Percentiles rank a stretch among this genome's conserved stretches.
Conservation (phyloP, 2,797 vertebrate genomes). For the Paedocypris micromegethes region DNA sequence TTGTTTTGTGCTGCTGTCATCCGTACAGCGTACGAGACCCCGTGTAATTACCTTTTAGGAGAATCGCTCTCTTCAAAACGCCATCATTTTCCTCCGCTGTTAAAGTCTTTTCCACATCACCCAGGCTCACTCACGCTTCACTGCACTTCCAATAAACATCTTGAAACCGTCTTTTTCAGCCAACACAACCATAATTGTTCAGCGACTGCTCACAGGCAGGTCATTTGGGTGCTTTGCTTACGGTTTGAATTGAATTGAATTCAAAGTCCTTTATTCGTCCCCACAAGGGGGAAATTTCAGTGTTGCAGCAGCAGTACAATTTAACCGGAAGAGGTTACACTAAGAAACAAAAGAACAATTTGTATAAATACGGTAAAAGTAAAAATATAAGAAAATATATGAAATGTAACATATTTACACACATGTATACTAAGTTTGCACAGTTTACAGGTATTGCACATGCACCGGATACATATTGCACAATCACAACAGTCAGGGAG, state of each 20-base stretch:
- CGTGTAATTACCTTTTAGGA: conserved; percentile 52
- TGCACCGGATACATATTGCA: no score
- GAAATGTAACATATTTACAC: no score
- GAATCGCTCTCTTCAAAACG: conserved; percentile 31
- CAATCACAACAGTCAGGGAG: no score
- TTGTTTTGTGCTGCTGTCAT: conserved; percentile 56
- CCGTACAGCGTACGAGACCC: conserved; percentile 40
- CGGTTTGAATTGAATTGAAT: conserved; percentile 10
- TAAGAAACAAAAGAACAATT: no score
- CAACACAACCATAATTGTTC: conserved; percentile 40
- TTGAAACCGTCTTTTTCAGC: conserved; percentile 34
- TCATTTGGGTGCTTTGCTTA: not conserved
- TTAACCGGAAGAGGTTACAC: no score
- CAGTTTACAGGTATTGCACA: no score
- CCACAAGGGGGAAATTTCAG: no score
- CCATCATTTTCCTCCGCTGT: conserved; percentile 32
- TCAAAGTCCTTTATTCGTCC: no score
- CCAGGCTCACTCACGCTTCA: conserved; percentile 35
- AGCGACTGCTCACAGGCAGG: conserved; percentile 25
- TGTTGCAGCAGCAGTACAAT: no score
- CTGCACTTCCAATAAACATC: conserved; percentile 36
- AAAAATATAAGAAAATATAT: no score
- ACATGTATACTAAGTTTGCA: no score
- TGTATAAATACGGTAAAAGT: no score
- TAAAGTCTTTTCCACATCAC: conserved; percentile 37